Evolutionary conservation across 2,888 invertebrate genomes (phyloP).

Genomic region (Itoplectis maculator): DNA sequence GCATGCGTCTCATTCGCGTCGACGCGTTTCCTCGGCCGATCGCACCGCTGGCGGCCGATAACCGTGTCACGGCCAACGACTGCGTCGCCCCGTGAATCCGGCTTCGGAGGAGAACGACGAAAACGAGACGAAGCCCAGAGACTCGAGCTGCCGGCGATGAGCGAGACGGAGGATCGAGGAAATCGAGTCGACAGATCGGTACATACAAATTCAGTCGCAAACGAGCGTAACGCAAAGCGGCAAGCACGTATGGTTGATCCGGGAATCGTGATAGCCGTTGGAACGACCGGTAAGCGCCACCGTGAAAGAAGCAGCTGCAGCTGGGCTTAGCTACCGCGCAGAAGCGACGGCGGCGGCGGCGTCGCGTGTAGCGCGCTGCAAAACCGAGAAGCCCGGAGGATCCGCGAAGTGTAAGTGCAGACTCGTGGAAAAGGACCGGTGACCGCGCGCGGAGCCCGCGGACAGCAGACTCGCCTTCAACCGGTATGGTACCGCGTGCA

Average conservation of each 20-base stretch:
- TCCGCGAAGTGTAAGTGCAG: conserved; percentile 33
- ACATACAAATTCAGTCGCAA: conserved; percentile 58
- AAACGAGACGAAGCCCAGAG: conserved; percentile 6
- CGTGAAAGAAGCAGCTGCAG: conserved; percentile 47
- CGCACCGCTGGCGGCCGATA: not conserved
- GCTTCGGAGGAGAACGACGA: not conserved
- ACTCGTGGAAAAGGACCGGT: conserved; percentile 29
- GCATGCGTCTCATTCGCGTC: not conserved
- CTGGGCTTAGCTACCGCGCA: conserved; percentile 14
- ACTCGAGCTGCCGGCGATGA: not conserved
- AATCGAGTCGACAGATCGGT: conserved; percentile 49
- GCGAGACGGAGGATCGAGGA: conserved; percentile 8
- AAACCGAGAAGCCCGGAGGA: conserved; percentile 25
- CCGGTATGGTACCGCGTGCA: conserved; percentile 53
- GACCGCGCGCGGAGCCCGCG: conserved; percentile 4
- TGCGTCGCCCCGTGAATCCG: not conserved
- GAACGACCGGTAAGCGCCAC: conserved; percentile 54
- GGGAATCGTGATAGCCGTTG: conserved; percentile 45
- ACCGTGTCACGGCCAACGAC: conserved; percentile 1
- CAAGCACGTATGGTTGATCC: conserved; percentile 45
- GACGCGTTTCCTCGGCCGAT: not conserved
- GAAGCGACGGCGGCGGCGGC: not conserved
- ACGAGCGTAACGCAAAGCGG: conserved; percentile 55
- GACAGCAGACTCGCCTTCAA: conserved; percentile 42
- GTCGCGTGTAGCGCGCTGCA: conserved; percentile 24